Evolutionary conservation across 2,888 invertebrate species (phyloP).

Genomic region (Nezara viridula): DNA sequence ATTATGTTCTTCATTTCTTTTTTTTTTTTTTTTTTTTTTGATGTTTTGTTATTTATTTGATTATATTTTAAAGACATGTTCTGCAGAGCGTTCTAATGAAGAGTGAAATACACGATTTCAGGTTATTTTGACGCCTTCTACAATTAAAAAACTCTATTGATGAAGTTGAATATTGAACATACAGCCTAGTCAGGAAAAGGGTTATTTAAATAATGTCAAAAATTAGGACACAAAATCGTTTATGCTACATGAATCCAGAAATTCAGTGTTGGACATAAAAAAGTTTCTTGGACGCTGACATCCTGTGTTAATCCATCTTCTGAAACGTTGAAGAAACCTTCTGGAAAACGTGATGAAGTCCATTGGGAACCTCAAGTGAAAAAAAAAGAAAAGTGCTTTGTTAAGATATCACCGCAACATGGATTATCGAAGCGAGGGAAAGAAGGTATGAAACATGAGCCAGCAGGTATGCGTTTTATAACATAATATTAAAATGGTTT

Average conservation of each 20-base stretch:
- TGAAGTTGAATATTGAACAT: not conserved
- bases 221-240: not conserved
- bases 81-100: constrained; percentile 1
- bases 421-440: not conserved
- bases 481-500: not conserved
- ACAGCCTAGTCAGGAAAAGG: not conserved
- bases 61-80: not conserved
- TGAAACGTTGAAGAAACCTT: not conserved
- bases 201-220: not conserved
- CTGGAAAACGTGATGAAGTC: not conserved
- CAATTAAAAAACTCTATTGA: not conserved
- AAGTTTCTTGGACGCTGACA: not conserved
- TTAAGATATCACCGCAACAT: not conserved
- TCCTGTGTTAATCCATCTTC: not conserved
- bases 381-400: not conserved
- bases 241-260: not conserved
- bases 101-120: not conserved
- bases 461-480: not conserved
- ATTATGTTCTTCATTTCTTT: not conserved
- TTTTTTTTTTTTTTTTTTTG: not conserved
- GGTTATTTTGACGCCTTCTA: not conserved
- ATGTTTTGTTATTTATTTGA: not conserved
- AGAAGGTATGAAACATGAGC: not conserved
- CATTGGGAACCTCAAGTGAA: not conserved
- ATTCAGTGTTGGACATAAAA: not conserved